These are phyloP conservation scores for Cyclopterus lumpus DNA, from an alignment of 2,797 vertebrate species.

Conservation along the genomic window DNA sequence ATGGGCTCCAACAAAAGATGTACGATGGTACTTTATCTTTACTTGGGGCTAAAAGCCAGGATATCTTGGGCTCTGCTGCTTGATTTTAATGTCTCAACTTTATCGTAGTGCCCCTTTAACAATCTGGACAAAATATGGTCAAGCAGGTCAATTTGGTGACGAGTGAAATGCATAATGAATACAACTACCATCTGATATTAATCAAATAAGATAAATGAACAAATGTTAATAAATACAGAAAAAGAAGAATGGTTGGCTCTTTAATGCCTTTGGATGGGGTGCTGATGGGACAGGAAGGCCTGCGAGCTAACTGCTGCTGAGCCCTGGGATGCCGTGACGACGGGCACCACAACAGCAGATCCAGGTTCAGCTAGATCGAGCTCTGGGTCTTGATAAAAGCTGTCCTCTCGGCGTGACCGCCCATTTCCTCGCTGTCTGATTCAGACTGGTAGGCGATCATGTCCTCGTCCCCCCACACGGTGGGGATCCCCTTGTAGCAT, in stretches of 20 bases:
- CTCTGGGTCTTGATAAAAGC: constrained; percentile 98
- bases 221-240: constrained; percentile 51
- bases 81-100: background rate
- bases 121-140: constrained; percentile 6
- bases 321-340: background rate
- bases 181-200: constrained; percentile 14
- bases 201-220: constrained; percentile 34
- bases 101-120: background rate
- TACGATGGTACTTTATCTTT: background rate
- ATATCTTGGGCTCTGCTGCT: background rate
- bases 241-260: constrained; percentile 14
- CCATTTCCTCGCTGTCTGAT: constrained; percentile 91
- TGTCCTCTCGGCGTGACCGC: constrained; percentile 90
- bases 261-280: constrained; percentile 19
- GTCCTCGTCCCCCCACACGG: constrained; percentile 93
- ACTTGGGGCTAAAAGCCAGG: background rate
- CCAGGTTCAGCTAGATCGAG: constrained; percentile 84
- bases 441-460: constrained; percentile 85
- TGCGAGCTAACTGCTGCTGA: constrained; percentile 31
- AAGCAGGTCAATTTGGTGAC: constrained; percentile 21
- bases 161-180: constrained; percentile 28
- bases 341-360: constrained; percentile 17
- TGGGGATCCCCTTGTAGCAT: constrained; percentile 94
- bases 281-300: constrained; percentile 58
- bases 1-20: background rate